These are phyloP conservation scores for Cladorhizidae sp. DNA, from an alignment of 37 sponge, comb jelly and placozoan species.

Conservation along the genomic window DNA sequence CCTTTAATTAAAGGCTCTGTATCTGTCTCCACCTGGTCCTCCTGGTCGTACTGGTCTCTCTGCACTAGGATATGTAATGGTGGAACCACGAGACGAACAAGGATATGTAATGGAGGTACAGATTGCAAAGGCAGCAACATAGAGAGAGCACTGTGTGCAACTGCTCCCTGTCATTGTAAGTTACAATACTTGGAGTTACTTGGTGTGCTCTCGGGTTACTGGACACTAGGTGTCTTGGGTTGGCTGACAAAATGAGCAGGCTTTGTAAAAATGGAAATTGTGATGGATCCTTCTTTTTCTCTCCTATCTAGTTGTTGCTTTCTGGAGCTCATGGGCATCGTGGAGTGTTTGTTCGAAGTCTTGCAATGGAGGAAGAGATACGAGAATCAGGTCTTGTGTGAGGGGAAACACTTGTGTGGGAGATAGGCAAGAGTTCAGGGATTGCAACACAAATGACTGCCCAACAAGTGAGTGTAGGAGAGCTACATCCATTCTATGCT, in stretches of 20 bases:
- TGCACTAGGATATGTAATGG: constrained; percentile 68
- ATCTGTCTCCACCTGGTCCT: constrained; percentile 19
- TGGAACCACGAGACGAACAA: constrained; percentile 15
- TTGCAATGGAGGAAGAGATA: constrained; percentile 67
- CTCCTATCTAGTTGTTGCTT: not conserved
- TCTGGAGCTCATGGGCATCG: constrained; percentile 1
- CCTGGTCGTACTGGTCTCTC: constrained; percentile 47
- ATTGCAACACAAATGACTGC: too few relatives aligned
- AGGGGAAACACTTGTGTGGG: too few relatives aligned
- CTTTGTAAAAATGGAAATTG: too few relatives aligned
- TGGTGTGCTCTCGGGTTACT: too few relatives aligned
- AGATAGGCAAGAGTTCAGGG: too few relatives aligned
- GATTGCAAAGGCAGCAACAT: constrained; percentile 42
- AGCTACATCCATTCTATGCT: too few relatives aligned
- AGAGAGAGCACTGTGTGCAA: constrained; percentile 52
- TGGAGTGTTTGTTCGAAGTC: constrained; percentile 74
- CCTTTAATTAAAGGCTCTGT: too few relatives aligned
- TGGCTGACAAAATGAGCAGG: too few relatives aligned
- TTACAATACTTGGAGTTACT: not conserved
- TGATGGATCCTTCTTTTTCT: too few relatives aligned
- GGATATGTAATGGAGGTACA: constrained; percentile 21
- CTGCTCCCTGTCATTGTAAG: constrained; percentile 52
- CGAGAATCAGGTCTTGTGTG: constrained; percentile 42
- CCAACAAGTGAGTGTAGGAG: too few relatives aligned
- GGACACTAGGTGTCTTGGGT: too few relatives aligned